Conservation (phyloP, 2,113 vertebrate species). For the Nanorana parkeri region DNA sequence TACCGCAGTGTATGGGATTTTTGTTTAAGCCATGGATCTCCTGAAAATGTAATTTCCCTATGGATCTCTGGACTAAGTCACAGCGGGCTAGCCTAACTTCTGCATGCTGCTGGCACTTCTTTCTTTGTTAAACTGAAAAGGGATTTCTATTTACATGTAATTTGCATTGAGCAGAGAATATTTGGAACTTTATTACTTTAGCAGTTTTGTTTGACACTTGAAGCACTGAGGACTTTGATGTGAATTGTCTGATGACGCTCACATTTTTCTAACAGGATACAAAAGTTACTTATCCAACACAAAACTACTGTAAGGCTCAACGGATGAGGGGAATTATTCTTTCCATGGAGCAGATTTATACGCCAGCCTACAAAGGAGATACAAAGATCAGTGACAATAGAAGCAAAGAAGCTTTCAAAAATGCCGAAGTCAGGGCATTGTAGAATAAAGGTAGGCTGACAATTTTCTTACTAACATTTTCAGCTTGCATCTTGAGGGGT, state of each 20-base stretch:
- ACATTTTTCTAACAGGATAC: slow-evolving; percentile 55
- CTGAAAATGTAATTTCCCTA: slow-evolving; percentile 38
- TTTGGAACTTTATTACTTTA: slow-evolving; percentile 27
- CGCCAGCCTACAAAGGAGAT: slow-evolving; percentile 44
- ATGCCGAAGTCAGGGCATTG: slow-evolving; percentile 11
- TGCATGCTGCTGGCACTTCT: slow-evolving; percentile 47
- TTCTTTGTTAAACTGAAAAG: slow-evolving; percentile 20
- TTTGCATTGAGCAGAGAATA: neutral
- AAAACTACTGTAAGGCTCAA: slow-evolving; percentile 53
- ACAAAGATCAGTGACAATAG: slow-evolving; percentile 29
- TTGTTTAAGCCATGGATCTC: slow-evolving; percentile 51
- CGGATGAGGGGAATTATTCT: slow-evolving; percentile 44
- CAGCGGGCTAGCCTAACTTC: slow-evolving; percentile 42
- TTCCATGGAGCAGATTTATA: slow-evolving; percentile 56
- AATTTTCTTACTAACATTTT: slow-evolving; percentile 21
- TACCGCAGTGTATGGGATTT: slow-evolving; percentile 47
- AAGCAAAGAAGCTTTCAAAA: slow-evolving; percentile 56
- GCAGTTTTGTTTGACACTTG: slow-evolving; percentile 7
- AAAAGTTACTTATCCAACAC: neutral
- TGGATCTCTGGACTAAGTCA: slow-evolving; percentile 36
- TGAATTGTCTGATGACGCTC: slow-evolving; percentile 33
- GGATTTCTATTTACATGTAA: neutral
- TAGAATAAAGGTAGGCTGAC: slow-evolving; percentile 60
- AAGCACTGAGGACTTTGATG: slow-evolving; percentile 30
- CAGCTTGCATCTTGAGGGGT: neutral